Evolutionary conservation across 2,113 vertebrate species (phyloP).

Genomic region (Colossoma macropomum): DNA sequence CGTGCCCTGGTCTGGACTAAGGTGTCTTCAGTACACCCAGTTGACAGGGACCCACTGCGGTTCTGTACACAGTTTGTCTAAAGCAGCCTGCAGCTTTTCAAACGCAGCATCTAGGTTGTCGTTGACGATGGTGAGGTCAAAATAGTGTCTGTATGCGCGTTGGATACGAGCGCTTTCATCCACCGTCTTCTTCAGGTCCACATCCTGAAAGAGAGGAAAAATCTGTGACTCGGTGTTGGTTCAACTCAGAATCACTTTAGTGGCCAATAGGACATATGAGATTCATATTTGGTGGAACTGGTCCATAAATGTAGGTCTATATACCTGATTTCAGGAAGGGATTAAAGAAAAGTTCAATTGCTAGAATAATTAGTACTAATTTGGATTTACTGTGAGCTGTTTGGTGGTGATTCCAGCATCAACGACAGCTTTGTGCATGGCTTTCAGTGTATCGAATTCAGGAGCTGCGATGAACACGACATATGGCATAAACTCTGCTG

Average conservation of each 20-base stretch:
- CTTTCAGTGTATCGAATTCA: constrained; percentile 89
- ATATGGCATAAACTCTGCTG: constrained; percentile 97
- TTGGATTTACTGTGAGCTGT: constrained; percentile 87
- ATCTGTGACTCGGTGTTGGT: neutral
- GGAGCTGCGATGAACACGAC: constrained; percentile 97
- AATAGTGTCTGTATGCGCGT: constrained; percentile 94
- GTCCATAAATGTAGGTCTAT: too few relatives aligned
- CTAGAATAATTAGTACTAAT: neutral
- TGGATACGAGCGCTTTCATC: constrained; percentile 96
- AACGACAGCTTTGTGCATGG: constrained; percentile 95
- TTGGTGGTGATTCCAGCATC: constrained; percentile 95
- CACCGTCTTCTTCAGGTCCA: constrained; percentile 95
- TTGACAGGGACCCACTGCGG: constrained; percentile 97
- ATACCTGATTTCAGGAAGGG: too few relatives aligned
- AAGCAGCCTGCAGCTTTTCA: constrained; percentile 87
- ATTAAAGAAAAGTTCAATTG: neutral
- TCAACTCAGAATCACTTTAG: neutral
- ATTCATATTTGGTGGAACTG: too few relatives aligned
- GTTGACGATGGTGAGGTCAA: constrained; percentile 92
- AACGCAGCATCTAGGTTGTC: constrained; percentile 97
- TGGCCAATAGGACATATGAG: too few relatives aligned
- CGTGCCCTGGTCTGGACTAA: constrained; percentile 33
- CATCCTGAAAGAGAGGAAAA: constrained; percentile 80
- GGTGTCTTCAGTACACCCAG: constrained; percentile 91
- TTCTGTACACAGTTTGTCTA: constrained; percentile 87